Evolutionary conservation across 2,797 vertebrate genomes (phyloP), one percentile per base, ranked within the genome.

Genomic region (Anableps anableps): DNA sequence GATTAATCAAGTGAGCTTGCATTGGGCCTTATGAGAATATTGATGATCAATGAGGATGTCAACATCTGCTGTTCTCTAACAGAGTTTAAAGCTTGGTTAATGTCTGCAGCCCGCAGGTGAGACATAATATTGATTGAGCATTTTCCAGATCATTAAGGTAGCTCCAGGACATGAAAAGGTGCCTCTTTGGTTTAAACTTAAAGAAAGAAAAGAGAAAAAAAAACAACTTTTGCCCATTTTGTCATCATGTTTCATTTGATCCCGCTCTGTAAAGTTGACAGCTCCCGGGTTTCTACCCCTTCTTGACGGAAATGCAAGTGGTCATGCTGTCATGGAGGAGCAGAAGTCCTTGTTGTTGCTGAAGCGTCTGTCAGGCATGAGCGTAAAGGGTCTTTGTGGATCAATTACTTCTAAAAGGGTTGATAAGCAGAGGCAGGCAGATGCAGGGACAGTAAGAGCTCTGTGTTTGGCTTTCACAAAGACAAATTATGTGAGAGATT

Each of bases 311-410:
- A 90, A 91, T 82, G 26, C 11, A 70, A 94, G 74, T 78, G 87
- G 88, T 90, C 87, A 70, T 80, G 84, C 86, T 90, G 84, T 90
- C 91, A 89, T 70, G 60, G 78, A 80, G 77, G 83, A 90, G 87
- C 84, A 87, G 53, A 86, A 83, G 81, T 84, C 90, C 88, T 83
- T 88, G 91, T 86, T 90, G 88, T 77, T 84, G 79, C 74, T 64
- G 83, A 81, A 77, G 80, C 71, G 11, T 90, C 93, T 88, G 83
- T 73, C 36, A 48, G 81, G 83, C 79, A 81, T 84, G 83, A 83
- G 89, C 89, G 88, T 87, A 88, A 87, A 88, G 80, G 89, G 88
- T 89, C 86, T 89, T 86, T 68, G 87, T 81, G 91, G 91, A 94
- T 93, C 93, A 92, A 85, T 91, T 87, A 64, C 79, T 91, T 84